These are phyloP conservation scores for Empidonax alnorum DNA, from an alignment of 2,113 vertebrate genomes.

Conservation along the genomic window DNA sequence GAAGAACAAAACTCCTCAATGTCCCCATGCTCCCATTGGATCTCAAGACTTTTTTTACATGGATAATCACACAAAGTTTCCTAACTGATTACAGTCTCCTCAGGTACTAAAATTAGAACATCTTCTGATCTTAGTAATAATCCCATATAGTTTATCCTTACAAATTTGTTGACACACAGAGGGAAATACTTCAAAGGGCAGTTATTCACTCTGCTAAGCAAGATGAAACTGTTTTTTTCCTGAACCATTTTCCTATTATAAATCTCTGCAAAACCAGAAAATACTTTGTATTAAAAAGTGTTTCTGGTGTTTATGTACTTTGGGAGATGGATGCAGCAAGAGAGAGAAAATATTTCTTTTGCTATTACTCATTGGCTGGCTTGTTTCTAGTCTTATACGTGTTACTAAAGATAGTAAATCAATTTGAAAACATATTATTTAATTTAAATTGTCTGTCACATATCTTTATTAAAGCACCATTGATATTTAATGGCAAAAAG, in stretches of 20 bases:
- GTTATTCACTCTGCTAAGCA: not conserved
- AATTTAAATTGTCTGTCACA: not conserved
- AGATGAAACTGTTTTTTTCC: not conserved
- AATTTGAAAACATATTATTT: not conserved
- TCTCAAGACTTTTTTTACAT: not conserved
- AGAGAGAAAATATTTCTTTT: not conserved
- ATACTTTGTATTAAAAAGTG: not conserved
- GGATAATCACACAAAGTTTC: not conserved
- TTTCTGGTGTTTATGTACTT: not conserved
- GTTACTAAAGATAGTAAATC: not conserved
- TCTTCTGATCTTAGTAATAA: not conserved
- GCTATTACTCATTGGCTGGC: not conserved
- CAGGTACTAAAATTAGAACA: not conserved
- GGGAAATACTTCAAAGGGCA: not conserved
- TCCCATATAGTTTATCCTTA: not conserved
- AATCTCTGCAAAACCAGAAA: not conserved
- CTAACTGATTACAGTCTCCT: not conserved
- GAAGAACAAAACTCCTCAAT: not conserved
- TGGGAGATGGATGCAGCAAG: not conserved
- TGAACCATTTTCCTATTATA: not conserved
- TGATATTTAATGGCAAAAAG: not conserved
- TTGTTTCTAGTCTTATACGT: not conserved
- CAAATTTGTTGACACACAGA: not conserved
- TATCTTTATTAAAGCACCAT: not conserved
- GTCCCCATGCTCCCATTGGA: accelerated